Base-by-base conservation (phyloP, 1,140 invertebrate species). In the Drosophila mauritiana region DNA sequence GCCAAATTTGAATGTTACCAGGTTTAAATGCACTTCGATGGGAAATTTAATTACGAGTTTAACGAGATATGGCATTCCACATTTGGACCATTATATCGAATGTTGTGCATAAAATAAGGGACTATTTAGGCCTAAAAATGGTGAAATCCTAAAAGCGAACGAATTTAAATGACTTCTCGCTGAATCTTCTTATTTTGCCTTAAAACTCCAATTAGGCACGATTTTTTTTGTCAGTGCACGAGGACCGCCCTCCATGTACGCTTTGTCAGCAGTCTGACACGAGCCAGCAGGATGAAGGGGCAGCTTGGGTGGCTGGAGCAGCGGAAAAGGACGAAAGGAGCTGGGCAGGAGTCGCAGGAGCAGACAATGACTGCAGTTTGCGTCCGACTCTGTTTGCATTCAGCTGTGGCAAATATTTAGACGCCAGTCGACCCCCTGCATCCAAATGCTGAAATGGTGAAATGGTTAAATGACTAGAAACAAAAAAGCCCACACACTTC, bases 331-430 rank as follows among this genome's bases (percentile, higher is more conserved):
- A 4, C 15, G 12, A 39, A 13, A 40, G 15, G 17, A 27, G 2
- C 52, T 13, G 27, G 25, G n/a, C 17, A 10, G n/a, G 17, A 57
- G 39, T 31, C 25, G 25, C 7, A 20, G 15, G 3, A 11, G 8
- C 20, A 45, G 36, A 63, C 36, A 49, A 62, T 52, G 51, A 43
- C 70, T 74, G 59, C 59, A 75, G 46, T 34, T 64, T 73, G 64
- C 46, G 22, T 13, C 45, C 48, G n/a, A 36, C 53, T 27, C 40
- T 58, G 64, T 77, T 76, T 76, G 51, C 55, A 42, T 37, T 70
- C 64, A 65, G 57, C 40, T 52, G 48, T 58, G 73, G 39, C 64
- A 77, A 77, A 77, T 70, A 77, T 70, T 77, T 75, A 39, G 61
- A 58, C 53, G 54, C 43, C 27, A 40, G 55, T 36, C 55, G 31